phyloP scores from a whole-genome alignment of 2,888 invertebrate genomes.

The Aelia acuminata region DNA sequence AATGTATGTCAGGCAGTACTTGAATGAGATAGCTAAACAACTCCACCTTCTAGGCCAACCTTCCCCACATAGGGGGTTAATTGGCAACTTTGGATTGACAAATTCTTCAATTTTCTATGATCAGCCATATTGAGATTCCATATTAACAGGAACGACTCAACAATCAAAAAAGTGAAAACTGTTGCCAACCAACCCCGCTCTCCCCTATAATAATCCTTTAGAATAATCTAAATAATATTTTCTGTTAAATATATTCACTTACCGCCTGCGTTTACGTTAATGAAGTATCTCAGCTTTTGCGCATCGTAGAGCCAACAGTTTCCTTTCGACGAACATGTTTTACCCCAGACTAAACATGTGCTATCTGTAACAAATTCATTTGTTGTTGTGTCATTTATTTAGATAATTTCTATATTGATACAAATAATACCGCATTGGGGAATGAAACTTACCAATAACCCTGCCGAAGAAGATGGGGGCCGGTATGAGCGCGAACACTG shows the following conservation, averaged over 20 bases:
- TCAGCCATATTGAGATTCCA: too few species aligned
- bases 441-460: conserved; percentile 76
- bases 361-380: conserved; percentile 70
- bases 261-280: conserved; percentile 74
- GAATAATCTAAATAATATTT: too few species aligned
- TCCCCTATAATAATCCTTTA: too few species aligned
- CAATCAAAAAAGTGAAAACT: too few species aligned
- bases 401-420: background rate
- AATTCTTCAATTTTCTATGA: too few species aligned
- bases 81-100: too few species aligned
- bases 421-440: background rate
- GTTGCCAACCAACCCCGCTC: too few species aligned
- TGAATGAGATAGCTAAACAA: too few species aligned
- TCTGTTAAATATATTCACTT: conserved; percentile 65
- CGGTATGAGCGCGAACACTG: conserved; percentile 80
- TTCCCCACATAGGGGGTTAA: too few species aligned
- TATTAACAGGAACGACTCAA: too few species aligned
- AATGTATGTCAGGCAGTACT: too few species aligned
- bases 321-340: conserved; percentile 75
- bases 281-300: conserved; percentile 73
- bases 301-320: conserved; percentile 77
- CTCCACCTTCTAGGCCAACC: too few species aligned
- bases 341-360: conserved; percentile 78
- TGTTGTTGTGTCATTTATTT: background rate
- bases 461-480: conserved; percentile 82